phyloP scores from a whole-genome alignment of 2,113 vertebrate genomes.

The Xiphophorus maculatus region DNA sequence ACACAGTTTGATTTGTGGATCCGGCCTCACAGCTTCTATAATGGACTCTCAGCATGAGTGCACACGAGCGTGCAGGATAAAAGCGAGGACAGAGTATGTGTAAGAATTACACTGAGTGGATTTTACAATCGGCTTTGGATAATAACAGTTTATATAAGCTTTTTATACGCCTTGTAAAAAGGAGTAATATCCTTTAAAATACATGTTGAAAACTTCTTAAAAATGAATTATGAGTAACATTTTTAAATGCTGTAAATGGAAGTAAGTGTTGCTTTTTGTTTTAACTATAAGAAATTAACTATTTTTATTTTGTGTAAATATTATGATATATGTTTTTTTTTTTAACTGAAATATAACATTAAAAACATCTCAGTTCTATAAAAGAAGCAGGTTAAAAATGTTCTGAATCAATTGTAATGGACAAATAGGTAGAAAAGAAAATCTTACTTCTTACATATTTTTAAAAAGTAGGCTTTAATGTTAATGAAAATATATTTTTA shows the following conservation, averaged over 20 bases:
- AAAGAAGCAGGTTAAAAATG: neutral
- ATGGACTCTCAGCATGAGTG: constrained; percentile 35
- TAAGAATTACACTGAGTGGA: neutral
- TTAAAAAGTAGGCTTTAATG: too few relatives aligned
- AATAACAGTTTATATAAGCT: neutral
- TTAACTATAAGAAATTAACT: neutral
- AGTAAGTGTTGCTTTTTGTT: neutral
- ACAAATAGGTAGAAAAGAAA: neutral
- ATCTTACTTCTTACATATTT: neutral
- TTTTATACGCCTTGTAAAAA: neutral
- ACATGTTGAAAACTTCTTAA: too few relatives aligned
- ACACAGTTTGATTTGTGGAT: constrained; percentile 71
- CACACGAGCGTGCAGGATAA: neutral
- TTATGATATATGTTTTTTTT: too few relatives aligned
- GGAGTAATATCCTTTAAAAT: too few relatives aligned
- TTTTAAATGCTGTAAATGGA: too few relatives aligned
- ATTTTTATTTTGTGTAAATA: neutral
- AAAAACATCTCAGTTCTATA: neutral
- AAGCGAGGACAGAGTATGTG: neutral
- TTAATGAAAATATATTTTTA: too few relatives aligned
- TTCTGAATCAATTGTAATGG: neutral
- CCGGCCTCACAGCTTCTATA: constrained; percentile 50
- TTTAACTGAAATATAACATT: too few relatives aligned
- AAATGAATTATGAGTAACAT: too few relatives aligned
- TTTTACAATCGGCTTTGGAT: neutral